Evolutionary conservation across 2,113 vertebrate species (phyloP).

Genomic region (Nesogale talazaci): DNA sequence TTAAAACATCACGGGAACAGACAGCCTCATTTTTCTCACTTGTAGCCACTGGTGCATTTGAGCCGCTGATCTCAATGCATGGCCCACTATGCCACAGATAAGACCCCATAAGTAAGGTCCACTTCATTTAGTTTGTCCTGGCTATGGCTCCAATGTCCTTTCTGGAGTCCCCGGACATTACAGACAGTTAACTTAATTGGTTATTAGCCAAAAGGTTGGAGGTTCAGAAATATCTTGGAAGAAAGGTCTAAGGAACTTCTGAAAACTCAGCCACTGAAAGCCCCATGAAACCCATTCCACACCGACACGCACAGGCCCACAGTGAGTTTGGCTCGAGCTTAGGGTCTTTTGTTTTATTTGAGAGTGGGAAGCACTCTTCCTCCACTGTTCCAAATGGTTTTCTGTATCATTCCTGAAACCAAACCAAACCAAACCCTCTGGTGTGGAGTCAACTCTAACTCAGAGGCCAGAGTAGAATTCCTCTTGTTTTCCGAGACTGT

Average conservation of each 20-base stretch:
- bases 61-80: too few species aligned
- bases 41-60: too few species aligned
- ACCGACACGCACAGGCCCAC: too few species aligned
- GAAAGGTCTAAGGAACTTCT: neutral
- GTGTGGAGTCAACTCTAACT: too few species aligned
- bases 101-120: neutral
- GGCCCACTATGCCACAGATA: neutral
- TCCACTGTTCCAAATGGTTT: neutral
- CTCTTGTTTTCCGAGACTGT: too few species aligned
- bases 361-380: neutral
- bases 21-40: too few species aligned
- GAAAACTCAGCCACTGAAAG: neutral
- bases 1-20: too few species aligned
- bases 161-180: neutral
- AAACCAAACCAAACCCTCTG: too few species aligned
- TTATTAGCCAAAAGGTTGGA: neutral
- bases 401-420: neutral
- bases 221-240: neutral
- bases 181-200: neutral
- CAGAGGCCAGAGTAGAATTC: too few species aligned
- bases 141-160: fast-evolving
- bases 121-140: neutral
- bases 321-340: neutral
- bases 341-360: too few species aligned
- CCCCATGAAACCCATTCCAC: neutral